A percentile compares a stretch with the other conserved stretches of the same genome.
Evolutionary conservation across 2,797 vertebrate species (phyloP).

Genomic region (Crenichthys baileyi): DNA sequence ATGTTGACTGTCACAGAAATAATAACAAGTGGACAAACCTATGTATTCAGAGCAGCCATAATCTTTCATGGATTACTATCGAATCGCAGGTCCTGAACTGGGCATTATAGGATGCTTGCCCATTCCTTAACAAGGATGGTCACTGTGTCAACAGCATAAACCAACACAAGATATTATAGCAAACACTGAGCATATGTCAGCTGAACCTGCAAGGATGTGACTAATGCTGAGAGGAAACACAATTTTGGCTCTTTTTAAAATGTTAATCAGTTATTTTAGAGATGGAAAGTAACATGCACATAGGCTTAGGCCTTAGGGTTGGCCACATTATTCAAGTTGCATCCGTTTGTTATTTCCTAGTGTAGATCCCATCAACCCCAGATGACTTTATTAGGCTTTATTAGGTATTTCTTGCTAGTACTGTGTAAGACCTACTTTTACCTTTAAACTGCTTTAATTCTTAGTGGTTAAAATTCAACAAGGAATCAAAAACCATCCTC

Average conservation of each 20-base stretch:
- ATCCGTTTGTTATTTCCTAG: slow-evolving; percentile 44
- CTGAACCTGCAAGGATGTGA: slow-evolving; percentile 6
- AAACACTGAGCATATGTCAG: slow-evolving; percentile 16
- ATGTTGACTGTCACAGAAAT: slow-evolving; percentile 31
- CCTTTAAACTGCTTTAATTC: not conserved
- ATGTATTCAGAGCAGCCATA: slow-evolving; percentile 50
- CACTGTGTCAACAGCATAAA: slow-evolving; percentile 10
- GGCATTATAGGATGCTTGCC: slow-evolving; percentile 57
- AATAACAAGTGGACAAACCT: slow-evolving; percentile 34
- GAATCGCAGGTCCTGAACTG: slow-evolving; percentile 51
- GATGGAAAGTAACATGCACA: slow-evolving; percentile 19
- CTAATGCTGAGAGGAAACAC: slow-evolving; percentile 6
- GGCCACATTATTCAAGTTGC: slow-evolving; percentile 26
- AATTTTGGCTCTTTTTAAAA: slow-evolving; percentile 28
- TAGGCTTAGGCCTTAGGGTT: slow-evolving; percentile 6
- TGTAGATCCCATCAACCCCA: not conserved
- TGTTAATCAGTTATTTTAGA: slow-evolving; percentile 35
- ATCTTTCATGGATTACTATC: slow-evolving; percentile 50
- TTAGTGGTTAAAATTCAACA: not conserved
- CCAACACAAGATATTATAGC: slow-evolving; percentile 2
- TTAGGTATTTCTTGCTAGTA: not conserved
- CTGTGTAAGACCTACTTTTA: not conserved
- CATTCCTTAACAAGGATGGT: slow-evolving; percentile 50
- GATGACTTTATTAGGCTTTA: not conserved
- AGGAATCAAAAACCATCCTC: not conserved